These are phyloP conservation scores for Apocrypta bakeri DNA, from an alignment of 1,140 invertebrate genomes.

Conservation along the genomic window DNA sequence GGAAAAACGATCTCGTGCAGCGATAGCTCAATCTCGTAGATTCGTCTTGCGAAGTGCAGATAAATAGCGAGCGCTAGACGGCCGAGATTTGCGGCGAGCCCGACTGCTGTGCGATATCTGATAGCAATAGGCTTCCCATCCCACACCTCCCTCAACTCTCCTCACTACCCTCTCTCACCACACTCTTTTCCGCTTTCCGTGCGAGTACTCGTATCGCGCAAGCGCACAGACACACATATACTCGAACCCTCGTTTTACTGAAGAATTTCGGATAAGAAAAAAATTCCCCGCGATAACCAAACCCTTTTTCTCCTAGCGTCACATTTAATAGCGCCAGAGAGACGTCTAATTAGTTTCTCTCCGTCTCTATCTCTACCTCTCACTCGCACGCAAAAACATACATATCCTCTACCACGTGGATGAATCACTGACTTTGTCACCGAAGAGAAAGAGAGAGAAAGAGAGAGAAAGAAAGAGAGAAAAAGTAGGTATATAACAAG, in stretches of 20 bases:
- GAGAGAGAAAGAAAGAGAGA: neutral
- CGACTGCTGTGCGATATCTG: conserved; percentile 57
- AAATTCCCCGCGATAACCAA: neutral
- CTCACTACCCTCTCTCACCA: neutral
- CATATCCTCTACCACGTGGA: no score
- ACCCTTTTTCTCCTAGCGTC: neutral
- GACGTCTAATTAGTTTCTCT: neutral
- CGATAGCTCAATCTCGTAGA: conserved; percentile 64
- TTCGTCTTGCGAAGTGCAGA: conserved; percentile 63
- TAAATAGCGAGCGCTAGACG: conserved; percentile 63
- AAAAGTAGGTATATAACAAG: neutral
- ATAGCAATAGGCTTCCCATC: conserved; percentile 52
- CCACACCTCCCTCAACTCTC: neutral
- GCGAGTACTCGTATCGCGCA: neutral
- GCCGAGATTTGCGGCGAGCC: conserved; percentile 62
- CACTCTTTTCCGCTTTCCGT: conserved; percentile 24
- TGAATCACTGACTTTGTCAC: conserved; percentile 20
- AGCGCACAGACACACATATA: neutral
- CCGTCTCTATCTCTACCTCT: no score
- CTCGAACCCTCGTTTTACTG: neutral
- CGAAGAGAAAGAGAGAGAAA: neutral
- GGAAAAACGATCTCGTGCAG: conserved; percentile 59
- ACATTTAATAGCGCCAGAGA: neutral
- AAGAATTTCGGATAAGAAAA: conserved; percentile 4
- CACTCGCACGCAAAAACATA: no score